A percentile compares a stretch with the other conserved stretches of the same genome.
These are phyloP conservation scores for Drosophila cognata DNA, from an alignment of 2,888 invertebrate species.

Conservation along the genomic window DNA sequence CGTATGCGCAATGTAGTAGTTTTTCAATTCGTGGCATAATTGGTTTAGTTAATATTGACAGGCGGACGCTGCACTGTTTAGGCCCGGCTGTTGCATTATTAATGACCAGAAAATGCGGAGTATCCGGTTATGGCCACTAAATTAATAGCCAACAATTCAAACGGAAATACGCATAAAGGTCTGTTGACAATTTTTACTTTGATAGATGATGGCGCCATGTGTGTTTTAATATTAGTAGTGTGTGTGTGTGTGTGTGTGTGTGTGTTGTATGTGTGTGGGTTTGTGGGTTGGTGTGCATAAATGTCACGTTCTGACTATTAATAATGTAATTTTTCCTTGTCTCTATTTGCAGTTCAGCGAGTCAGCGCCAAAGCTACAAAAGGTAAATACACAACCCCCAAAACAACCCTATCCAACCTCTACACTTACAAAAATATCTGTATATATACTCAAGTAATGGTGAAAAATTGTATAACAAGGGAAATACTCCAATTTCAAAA, in stretches of 20 bases:
- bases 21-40: constrained; percentile 66
- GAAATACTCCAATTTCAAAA: neutral
- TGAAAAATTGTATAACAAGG: neutral
- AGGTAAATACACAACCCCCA: constrained; percentile 43
- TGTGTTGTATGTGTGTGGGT: constrained; percentile 23
- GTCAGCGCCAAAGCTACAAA: constrained; percentile 42
- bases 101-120: constrained; percentile 57
- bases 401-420: neutral
- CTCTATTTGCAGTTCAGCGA: constrained; percentile 74
- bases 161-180: constrained; percentile 70
- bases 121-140: constrained; percentile 60
- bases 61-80: constrained; percentile 9
- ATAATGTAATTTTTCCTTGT: constrained; percentile 71
- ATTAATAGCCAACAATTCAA: constrained; percentile 68
- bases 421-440: neutral
- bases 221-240: constrained; percentile 3
- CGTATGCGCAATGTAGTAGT: constrained; percentile 75
- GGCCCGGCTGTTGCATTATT: constrained; percentile 77
- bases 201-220: constrained; percentile 65
- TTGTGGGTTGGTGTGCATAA: constrained; percentile 32
- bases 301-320: constrained; percentile 74
- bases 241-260: constrained; percentile 6
- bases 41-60: constrained; percentile 78
- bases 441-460: neutral
- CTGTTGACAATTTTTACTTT: constrained; percentile 54